Evolutionary conservation across 2,113 vertebrate genomes (phyloP).

Genomic region (Pampusana beccarii): DNA sequence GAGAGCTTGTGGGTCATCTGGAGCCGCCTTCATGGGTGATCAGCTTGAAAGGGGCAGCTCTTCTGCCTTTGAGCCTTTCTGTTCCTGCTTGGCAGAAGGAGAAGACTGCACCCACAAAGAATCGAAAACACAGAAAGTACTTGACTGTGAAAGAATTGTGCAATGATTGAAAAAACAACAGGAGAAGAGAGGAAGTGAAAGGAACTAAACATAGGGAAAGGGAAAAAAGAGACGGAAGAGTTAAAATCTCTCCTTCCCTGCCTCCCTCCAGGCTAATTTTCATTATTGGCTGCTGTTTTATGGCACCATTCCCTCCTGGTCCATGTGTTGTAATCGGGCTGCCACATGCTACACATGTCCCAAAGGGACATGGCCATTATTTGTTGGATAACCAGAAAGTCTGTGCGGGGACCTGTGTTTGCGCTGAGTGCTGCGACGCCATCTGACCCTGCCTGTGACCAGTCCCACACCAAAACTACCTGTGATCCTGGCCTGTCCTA

Average conservation of each 20-base stretch:
- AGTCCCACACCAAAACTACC: not conserved
- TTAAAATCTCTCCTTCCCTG: not conserved
- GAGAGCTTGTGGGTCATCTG: not conserved
- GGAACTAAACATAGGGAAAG: not conserved
- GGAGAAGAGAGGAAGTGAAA: not conserved
- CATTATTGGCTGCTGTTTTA: not conserved
- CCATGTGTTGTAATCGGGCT: not conserved
- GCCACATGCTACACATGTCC: not conserved
- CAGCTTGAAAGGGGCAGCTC: not conserved
- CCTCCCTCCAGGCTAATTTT: not conserved
- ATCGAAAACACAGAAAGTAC: not conserved
- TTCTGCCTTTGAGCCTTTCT: not conserved
- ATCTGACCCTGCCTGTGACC: not conserved
- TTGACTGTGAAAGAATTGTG: not conserved
- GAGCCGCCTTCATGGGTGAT: not conserved
- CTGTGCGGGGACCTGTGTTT: not conserved
- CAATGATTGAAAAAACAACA: not conserved
- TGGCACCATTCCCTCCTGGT: not conserved
- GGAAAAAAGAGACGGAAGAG: not conserved
- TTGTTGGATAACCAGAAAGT: not conserved
- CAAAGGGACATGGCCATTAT: not conserved
- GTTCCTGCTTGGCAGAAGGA: not conserved
- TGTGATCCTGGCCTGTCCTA: not conserved
- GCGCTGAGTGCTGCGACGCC: fast-evolving
- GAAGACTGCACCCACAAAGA: not conserved